Conservation (phyloP, 1,140 invertebrate species). For the Zaprionus taronus region DNA sequence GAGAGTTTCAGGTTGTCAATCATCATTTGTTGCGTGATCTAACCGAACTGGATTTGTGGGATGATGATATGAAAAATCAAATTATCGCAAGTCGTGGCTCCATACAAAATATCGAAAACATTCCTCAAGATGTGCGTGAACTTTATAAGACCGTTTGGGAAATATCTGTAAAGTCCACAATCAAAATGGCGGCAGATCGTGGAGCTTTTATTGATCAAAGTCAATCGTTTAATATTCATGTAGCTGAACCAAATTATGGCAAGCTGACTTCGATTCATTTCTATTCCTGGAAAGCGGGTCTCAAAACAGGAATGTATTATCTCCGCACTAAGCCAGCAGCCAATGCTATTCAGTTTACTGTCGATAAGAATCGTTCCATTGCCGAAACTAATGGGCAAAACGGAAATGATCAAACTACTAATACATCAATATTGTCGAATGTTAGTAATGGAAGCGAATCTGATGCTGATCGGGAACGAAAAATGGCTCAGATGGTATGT, state of each 20-base stretch:
- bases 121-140: constrained; percentile 95
- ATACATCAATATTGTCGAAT: constrained; percentile 18
- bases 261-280: constrained; percentile 99
- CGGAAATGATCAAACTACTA: constrained; percentile 9
- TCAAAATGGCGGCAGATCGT: constrained; percentile 99
- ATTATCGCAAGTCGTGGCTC: constrained; percentile 97
- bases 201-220: constrained; percentile 99
- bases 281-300: constrained; percentile 97
- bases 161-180: constrained; percentile 96
- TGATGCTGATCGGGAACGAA: constrained; percentile 86
- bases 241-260: constrained; percentile 96
- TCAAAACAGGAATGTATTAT: constrained; percentile 99
- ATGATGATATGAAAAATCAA: constrained; percentile 98
- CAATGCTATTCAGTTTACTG: constrained; percentile 98
- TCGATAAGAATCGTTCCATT: constrained; percentile 92
- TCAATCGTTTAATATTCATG: constrained; percentile 98
- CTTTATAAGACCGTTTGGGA: constrained; percentile 99
- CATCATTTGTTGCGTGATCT: constrained; percentile 97
- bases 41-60: constrained; percentile 96
- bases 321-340: constrained; percentile 98
- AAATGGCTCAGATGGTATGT: constrained; percentile 92
- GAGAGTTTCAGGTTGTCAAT: constrained; percentile 96
- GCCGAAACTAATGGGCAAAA: constrained; percentile 38
- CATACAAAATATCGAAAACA: constrained; percentile 94
- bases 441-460: not conserved